Conservation (phyloP, 1,140 invertebrate genomes). For the Choristoneura fumiferana region DNA sequence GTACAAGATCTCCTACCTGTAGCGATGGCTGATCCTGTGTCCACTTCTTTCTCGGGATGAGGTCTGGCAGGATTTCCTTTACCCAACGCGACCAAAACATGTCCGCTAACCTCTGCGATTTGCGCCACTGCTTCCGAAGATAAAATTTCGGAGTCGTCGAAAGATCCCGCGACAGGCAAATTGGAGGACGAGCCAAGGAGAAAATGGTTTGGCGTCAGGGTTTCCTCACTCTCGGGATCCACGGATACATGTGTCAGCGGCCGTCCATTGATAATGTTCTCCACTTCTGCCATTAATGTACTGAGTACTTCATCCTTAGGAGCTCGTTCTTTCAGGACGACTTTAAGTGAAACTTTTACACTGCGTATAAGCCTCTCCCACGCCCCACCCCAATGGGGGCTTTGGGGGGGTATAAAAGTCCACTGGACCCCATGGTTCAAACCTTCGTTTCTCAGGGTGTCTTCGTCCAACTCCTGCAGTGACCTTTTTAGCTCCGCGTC, state of each 20-base stretch:
- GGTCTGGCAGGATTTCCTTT: not conserved
- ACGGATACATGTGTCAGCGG: conserved; percentile 34
- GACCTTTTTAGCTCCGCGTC: conserved; percentile 23
- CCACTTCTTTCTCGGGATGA: not conserved
- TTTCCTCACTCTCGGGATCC: conserved; percentile 25
- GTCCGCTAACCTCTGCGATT: not conserved
- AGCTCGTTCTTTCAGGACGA: not conserved
- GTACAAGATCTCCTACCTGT: not conserved
- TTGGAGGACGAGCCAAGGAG: conserved; percentile 32
- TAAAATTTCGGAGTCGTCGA: not conserved
- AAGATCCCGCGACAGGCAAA: not conserved
- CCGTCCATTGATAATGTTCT: conserved; percentile 34
- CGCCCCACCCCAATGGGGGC: conserved; percentile 25
- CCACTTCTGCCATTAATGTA: conserved; percentile 21
- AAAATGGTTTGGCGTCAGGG: conserved; percentile 49
- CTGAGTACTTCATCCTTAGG: conserved; percentile 18
- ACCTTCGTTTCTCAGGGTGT: not conserved
- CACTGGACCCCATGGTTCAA: not conserved
- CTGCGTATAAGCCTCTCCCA: conserved; percentile 26
- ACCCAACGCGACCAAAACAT: not conserved
- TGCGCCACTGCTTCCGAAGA: not conserved
- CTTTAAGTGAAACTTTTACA: conserved; percentile 23
- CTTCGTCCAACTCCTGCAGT: not conserved
- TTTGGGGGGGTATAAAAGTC: conserved; percentile 7
- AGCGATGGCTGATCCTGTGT: not conserved